Conservation (phyloP, 2,888 invertebrate genomes). For the Epirrhoe alternata region DNA sequence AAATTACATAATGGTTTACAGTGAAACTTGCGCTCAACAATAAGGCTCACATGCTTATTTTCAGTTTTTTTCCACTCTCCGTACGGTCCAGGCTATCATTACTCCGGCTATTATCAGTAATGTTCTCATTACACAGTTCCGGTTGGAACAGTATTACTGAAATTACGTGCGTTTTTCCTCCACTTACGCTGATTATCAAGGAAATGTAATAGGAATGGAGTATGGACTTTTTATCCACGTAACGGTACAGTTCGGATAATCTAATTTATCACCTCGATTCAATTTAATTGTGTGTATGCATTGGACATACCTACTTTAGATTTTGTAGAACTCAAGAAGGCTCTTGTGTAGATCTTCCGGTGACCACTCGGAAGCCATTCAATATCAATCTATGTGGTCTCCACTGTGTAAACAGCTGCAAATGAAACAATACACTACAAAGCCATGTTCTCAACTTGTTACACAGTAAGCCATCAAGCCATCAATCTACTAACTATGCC, state of each 20-base stretch:
- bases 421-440: slow-evolving; percentile 28
- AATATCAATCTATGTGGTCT: slow-evolving; percentile 22
- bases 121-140: slow-evolving; percentile 33
- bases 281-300: not conserved
- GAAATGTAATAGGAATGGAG: slow-evolving; percentile 20
- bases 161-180: slow-evolving; percentile 32
- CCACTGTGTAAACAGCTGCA: slow-evolving; percentile 28
- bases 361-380: slow-evolving; percentile 13
- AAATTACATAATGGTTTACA: slow-evolving; percentile 6
- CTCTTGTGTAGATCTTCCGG: slow-evolving; percentile 7
- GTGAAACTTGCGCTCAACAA: slow-evolving; percentile 10
- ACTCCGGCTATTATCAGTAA: slow-evolving; percentile 31
- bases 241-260: slow-evolving; percentile 12
- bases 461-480: slow-evolving; percentile 50
- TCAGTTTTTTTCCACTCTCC: slow-evolving; percentile 12
- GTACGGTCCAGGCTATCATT: slow-evolving; percentile 25
- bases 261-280: not conserved
- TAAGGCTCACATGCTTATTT: slow-evolving; percentile 10
- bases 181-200: slow-evolving; percentile 27
- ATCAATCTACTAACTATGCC: slow-evolving; percentile 75
- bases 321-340: not conserved
- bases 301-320: too few species aligned
- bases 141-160: slow-evolving; percentile 25
- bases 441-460: slow-evolving; percentile 63
- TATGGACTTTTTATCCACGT: slow-evolving; percentile 18